phyloP scores from a whole-genome alignment of 2,888 invertebrate species.

The Athetis lepigone region DNA sequence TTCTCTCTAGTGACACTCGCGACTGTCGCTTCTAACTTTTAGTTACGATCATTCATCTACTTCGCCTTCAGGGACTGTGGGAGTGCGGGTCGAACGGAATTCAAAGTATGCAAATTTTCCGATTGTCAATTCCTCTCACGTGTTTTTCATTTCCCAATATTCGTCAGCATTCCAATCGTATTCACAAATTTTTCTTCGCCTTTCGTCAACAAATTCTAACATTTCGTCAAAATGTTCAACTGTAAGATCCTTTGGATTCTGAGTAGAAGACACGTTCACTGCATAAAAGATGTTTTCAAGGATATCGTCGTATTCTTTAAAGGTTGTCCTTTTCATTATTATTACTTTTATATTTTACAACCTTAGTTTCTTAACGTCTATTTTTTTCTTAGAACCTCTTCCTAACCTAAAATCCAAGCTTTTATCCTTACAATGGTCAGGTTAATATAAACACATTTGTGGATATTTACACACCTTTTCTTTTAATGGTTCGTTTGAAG shows the following conservation, averaged over 20 bases:
- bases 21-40: conserved; percentile 38
- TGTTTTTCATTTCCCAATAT: conserved; percentile 50
- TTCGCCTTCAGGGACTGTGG: conserved; percentile 26
- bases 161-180: conserved; percentile 46
- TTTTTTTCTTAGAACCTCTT: conserved; percentile 28
- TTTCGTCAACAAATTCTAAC: conserved; percentile 37
- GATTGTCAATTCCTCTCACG: conserved; percentile 55
- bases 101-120: conserved; percentile 58
- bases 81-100: conserved; percentile 37
- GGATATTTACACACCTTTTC: conserved; percentile 65
- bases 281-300: conserved; percentile 39
- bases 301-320: conserved; percentile 19
- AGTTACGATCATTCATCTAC: conserved; percentile 42
- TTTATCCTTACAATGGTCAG: conserved; percentile 13
- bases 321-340: conserved; percentile 24
- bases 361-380: conserved; percentile 6
- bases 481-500: conserved; percentile 66
- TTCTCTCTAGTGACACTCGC: conserved; percentile 25
- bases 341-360: conserved; percentile 36
- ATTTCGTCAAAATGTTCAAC: conserved; percentile 23
- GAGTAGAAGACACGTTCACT: conserved; percentile 21
- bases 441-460: conserved; percentile 31
- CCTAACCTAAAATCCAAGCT: conserved; percentile 9
- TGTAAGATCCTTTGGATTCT: conserved; percentile 11
- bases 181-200: conserved; percentile 38